A percentile compares a stretch with the other conserved stretches of the same genome.
These are phyloP conservation scores for Trisateles emortualis DNA, from an alignment of 2,888 invertebrate species.

Conservation along the genomic window DNA sequence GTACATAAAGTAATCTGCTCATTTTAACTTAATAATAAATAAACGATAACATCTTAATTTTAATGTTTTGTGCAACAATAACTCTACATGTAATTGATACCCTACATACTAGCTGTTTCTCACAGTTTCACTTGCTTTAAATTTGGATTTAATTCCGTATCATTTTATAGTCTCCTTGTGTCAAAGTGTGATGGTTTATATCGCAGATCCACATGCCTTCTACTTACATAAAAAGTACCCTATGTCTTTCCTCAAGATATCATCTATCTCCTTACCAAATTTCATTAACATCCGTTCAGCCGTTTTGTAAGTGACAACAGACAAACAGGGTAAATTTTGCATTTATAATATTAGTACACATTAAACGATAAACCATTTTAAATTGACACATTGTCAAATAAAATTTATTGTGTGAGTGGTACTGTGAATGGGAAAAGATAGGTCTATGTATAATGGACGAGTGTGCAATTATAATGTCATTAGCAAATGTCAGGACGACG, in stretches of 20 bases:
- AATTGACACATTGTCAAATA: constrained; percentile 27
- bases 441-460: constrained; percentile 41
- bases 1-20: constrained; percentile 43
- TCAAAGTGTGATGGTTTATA: no score
- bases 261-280: no score
- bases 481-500: constrained; percentile 68
- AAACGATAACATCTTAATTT: constrained; percentile 57
- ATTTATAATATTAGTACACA: constrained; percentile 42
- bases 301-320: no score
- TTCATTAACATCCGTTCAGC: no score
- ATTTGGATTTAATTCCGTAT: no score
- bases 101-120: constrained; percentile 34
- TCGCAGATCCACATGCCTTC: no score
- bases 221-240: no score
- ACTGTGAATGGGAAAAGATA: constrained; percentile 20
- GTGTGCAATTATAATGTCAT: constrained; percentile 68
- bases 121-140: no score
- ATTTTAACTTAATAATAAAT: constrained; percentile 52
- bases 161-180: no score
- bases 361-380: constrained; percentile 38
- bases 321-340: no score
- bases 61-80: constrained; percentile 45
- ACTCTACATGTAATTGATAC: constrained; percentile 54
- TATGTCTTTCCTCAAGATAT: no score
- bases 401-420: constrained; percentile 20